Base-by-base conservation (phyloP, 2,113 vertebrate species). In the Elgaria multicarinata region DNA sequence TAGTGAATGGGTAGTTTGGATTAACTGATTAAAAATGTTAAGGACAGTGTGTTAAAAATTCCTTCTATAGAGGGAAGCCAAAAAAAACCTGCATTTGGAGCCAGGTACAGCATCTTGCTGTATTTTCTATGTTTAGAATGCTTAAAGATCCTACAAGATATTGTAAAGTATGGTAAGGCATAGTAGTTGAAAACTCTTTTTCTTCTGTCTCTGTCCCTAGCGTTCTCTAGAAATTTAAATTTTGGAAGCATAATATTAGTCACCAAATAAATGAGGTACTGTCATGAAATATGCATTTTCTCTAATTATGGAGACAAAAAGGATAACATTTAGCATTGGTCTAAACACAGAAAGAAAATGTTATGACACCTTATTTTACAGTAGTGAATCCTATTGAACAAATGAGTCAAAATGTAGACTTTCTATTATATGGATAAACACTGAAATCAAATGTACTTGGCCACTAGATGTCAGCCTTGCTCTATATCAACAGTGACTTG, bases 381-480 rank as follows among this genome's bases (percentile, higher is more conserved):
- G 20, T 55, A 64, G 12, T 28, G 50, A 88, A 64, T 83, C 24
- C 55, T 62, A n/a, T 8, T 24, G 33, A n/a, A 62, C n/a, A n/a
- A 58, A 36, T 42, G 1, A 82, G 77, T 87, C 74, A 44, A 87
- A 66, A 77, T 77, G 10, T 77, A n/a, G 46, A 28, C 62, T 86
- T 62, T 39, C n/a, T n/a, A n/a, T 33, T 83, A 66, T 53, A 24
- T 64, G 58, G 58, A 7, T 42, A 42, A 58, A 75, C 8, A 44
- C 22, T 46, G 24, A n/a, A 53, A 42, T 67, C 44, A 64, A 36
- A n/a, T 39, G 22, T 87, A n/a, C 14, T 3, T 92, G 33, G 87
- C 95, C 96, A 31, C 94, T 96, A 96, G 96, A 91, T 94, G 96
- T 94, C 96, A 92, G 75, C n/a, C 64, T 87, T 67, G 31, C 64